A percentile compares a stretch with the other conserved stretches of the same genome.
phyloP scores from a whole-genome alignment of 2,797 vertebrate species.

The Danio jaintianensis region DNA sequence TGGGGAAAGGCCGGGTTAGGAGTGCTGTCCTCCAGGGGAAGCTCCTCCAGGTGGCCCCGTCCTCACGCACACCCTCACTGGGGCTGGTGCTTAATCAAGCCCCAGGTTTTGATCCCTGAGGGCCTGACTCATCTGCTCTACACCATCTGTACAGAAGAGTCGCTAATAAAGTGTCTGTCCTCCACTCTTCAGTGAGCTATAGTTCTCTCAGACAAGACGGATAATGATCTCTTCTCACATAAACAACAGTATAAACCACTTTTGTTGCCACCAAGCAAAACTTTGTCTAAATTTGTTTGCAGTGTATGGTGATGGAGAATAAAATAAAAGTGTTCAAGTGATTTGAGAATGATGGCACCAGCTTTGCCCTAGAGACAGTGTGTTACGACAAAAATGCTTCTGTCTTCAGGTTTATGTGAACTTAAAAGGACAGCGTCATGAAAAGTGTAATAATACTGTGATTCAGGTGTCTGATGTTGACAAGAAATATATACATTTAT shows the following conservation, averaged over 20 bases:
- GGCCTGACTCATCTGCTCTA: slow-evolving; percentile 65
- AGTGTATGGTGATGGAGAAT: neutral
- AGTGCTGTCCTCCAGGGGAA: slow-evolving; percentile 52
- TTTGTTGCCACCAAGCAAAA: slow-evolving; percentile 19
- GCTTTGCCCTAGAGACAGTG: neutral
- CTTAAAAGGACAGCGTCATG: neutral
- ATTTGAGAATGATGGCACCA: neutral
- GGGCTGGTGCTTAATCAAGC: slow-evolving; percentile 75
- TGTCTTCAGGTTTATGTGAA: neutral
- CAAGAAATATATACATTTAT: too few relatives aligned
- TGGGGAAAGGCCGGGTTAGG: slow-evolving; percentile 32
- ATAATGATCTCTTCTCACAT: slow-evolving; percentile 31
- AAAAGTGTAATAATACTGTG: neutral
- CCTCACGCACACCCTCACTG: slow-evolving; percentile 59
- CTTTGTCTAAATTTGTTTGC: neutral
- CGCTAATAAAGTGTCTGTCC: slow-evolving; percentile 72
- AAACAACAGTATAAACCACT: slow-evolving; percentile 47
- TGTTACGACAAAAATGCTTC: neutral
- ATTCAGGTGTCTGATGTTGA: too few relatives aligned
- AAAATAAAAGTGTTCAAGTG: neutral
- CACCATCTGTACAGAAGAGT: slow-evolving; percentile 68
- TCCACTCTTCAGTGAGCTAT: slow-evolving; percentile 54
- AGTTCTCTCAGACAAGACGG: slow-evolving; percentile 5
- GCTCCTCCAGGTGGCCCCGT: slow-evolving; percentile 65
- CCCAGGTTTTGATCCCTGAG: slow-evolving; percentile 69